Evolutionary conservation across 2,113 vertebrate genomes (phyloP).

Genomic region (Neodontobutis hainanensis): DNA sequence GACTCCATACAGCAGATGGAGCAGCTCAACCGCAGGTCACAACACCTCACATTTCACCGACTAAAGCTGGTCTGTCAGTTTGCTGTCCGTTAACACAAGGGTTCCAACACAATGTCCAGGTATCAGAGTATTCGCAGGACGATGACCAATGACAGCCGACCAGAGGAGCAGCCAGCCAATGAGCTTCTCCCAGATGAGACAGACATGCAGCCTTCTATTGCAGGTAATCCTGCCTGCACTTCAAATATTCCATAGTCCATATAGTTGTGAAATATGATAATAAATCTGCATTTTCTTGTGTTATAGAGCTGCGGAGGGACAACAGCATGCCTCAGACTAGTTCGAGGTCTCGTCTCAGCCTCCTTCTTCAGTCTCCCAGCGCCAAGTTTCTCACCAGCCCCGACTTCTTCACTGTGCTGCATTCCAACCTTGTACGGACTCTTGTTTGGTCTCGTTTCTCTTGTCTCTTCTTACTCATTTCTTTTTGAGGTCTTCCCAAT

Average conservation of each 20-base stretch:
- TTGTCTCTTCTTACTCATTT: neutral
- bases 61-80: neutral
- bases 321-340: conserved; percentile 83
- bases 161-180: conserved; percentile 78
- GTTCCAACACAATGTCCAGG: conserved; percentile 64
- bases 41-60: neutral
- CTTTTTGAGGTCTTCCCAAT: neutral
- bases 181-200: conserved; percentile 72
- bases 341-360: conserved; percentile 87
- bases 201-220: conserved; percentile 68
- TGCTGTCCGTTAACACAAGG: neutral
- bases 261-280: conserved; percentile 1
- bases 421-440: conserved; percentile 94
- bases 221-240: conserved; percentile 43
- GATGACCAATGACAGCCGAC: conserved; percentile 89
- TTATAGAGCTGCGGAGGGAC: conserved; percentile 90
- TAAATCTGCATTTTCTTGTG: conserved; percentile 22
- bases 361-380: conserved; percentile 92
- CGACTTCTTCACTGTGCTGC: conserved; percentile 98
- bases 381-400: conserved; percentile 98
- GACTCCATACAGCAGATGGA: conserved; percentile 96
- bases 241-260: neutral
- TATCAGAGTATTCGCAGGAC: conserved; percentile 98
- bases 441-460: neutral
- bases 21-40: conserved; percentile 91